Percentiles rank a stretch among this genome's conserved stretches.
Conservation (phyloP, 37 sponge, comb jelly and placozoan species). For the Aplysina aerophoba region DNA sequence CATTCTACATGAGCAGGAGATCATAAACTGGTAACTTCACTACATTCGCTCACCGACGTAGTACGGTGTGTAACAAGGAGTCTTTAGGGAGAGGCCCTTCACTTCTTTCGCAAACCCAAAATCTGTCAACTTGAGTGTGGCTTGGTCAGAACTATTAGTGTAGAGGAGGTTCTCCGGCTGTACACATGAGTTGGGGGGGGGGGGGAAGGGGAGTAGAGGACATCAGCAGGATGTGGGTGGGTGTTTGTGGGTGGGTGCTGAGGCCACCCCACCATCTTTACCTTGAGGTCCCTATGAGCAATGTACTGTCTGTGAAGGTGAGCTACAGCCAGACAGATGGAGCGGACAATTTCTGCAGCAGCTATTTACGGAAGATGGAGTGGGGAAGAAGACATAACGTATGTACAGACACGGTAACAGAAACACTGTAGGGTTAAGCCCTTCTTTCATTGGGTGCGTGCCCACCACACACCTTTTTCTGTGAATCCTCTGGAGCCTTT, state of each 20-base stretch:
- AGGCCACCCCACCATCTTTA: slow-evolving; percentile 13
- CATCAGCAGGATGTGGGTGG: slow-evolving; percentile 8
- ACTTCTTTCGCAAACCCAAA: slow-evolving; percentile 98
- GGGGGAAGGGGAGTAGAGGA: slow-evolving; percentile 20
- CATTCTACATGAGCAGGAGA: too few species aligned
- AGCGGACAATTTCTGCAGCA: slow-evolving; percentile 84
- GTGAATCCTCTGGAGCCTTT: slow-evolving; percentile 85
- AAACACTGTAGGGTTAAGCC: too few species aligned
- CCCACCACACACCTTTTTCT: slow-evolving; percentile 70
- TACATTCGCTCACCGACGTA: slow-evolving; percentile 80
- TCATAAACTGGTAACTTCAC: too few species aligned
- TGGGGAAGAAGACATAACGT: neutral
- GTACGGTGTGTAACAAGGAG: slow-evolving; percentile 96
- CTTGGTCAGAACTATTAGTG: slow-evolving; percentile 36
- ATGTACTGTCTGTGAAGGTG: slow-evolving; percentile 86
- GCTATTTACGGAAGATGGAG: slow-evolving; percentile 34
- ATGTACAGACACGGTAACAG: too few species aligned
- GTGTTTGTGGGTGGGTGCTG: slow-evolving; percentile 12
- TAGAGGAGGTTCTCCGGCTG: slow-evolving; percentile 92
- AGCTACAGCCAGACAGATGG: slow-evolving; percentile 84
- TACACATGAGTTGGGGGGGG: neutral
- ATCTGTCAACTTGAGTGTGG: slow-evolving; percentile 89
- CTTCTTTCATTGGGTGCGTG: too few species aligned
- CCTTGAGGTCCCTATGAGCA: slow-evolving; percentile 96
- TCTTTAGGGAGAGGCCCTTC: slow-evolving; percentile 61